Percentiles rank a stretch among this genome's conserved stretches.
phyloP scores from a whole-genome alignment of 2,888 invertebrate species.

The Oscheius sp. region DNA sequence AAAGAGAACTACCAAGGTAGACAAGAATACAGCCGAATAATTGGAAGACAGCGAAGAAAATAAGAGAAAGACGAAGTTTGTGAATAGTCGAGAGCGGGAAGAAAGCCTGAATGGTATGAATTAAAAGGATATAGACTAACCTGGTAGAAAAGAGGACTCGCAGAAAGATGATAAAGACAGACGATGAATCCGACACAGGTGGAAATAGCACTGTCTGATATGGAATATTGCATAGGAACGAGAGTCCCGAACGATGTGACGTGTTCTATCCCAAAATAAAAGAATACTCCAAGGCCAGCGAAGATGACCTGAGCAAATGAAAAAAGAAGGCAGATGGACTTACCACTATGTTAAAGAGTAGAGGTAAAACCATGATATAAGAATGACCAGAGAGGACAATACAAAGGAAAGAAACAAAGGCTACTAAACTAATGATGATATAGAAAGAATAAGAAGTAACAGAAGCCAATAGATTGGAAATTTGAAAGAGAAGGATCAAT shows the following conservation, averaged over 20 bases:
- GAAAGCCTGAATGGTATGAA: constrained; percentile 33
- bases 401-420: constrained; percentile 45
- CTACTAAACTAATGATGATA: constrained; percentile 36
- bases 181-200: constrained; percentile 46
- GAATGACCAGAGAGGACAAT: constrained; percentile 52
- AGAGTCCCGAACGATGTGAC: constrained; percentile 42
- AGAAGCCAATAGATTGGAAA: constrained; percentile 38
- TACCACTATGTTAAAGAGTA: constrained; percentile 41
- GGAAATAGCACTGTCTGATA: constrained; percentile 33
- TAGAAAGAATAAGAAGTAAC: constrained; percentile 38
- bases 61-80: constrained; percentile 52
- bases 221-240: constrained; percentile 33
- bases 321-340: background rate
- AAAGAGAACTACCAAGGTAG: constrained; percentile 47
- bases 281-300: constrained; percentile 44
- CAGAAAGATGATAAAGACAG: constrained; percentile 42
- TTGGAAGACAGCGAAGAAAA: constrained; percentile 51
- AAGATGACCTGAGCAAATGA: constrained; percentile 35
- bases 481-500: constrained; percentile 35
- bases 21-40: constrained; percentile 43
- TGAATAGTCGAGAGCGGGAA: constrained; percentile 51
- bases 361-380: constrained; percentile 37
- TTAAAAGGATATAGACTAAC: constrained; percentile 24
- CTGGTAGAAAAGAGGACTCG: constrained; percentile 44
- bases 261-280: constrained; percentile 53